phyloP scores from a whole-genome alignment of 1,140 invertebrate genomes.

The Tenebrio molitor region DNA sequence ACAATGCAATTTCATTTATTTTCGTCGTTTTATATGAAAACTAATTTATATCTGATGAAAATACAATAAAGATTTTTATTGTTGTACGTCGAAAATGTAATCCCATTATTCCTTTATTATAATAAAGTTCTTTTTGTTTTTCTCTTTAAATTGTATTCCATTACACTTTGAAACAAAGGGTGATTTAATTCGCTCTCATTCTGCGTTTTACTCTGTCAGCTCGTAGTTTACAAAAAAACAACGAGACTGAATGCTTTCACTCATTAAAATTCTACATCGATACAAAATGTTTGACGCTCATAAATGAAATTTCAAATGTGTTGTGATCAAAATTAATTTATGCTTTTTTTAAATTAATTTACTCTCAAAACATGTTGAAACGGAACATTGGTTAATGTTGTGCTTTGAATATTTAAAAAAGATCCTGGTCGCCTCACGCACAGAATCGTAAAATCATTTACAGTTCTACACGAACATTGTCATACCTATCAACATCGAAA shows the following conservation, averaged over 20 bases:
- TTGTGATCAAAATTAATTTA: too few relatives aligned
- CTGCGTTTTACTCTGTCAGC: background rate
- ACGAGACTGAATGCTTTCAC: background rate
- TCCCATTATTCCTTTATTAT: slow-evolving; percentile 2
- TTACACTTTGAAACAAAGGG: slow-evolving; percentile 14
- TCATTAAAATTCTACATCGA: too few relatives aligned
- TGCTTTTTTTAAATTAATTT: too few relatives aligned
- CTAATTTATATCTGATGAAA: slow-evolving; percentile 13
- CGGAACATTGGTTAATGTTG: too few relatives aligned
- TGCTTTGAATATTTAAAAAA: too few relatives aligned
- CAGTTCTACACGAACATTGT: too few relatives aligned
- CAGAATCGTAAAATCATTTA: too few relatives aligned
- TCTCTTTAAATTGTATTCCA: slow-evolving; percentile 9
- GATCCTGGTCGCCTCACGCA: too few relatives aligned
- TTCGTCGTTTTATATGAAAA: slow-evolving; percentile 15
- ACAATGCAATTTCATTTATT: background rate
- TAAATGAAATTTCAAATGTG: too few relatives aligned
- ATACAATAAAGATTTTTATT: slow-evolving; percentile 18
- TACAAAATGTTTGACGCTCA: too few relatives aligned
- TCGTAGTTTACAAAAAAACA: background rate
- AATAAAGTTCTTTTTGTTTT: slow-evolving; percentile 19
- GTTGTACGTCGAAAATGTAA: slow-evolving; percentile 1
- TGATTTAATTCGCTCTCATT: slow-evolving; percentile 15
- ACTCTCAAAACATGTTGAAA: too few relatives aligned
- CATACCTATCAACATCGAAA: too few relatives aligned